These are phyloP conservation scores for Synanthedon formicaeformis DNA, from an alignment of 2,888 invertebrate species.

Conservation along the genomic window DNA sequence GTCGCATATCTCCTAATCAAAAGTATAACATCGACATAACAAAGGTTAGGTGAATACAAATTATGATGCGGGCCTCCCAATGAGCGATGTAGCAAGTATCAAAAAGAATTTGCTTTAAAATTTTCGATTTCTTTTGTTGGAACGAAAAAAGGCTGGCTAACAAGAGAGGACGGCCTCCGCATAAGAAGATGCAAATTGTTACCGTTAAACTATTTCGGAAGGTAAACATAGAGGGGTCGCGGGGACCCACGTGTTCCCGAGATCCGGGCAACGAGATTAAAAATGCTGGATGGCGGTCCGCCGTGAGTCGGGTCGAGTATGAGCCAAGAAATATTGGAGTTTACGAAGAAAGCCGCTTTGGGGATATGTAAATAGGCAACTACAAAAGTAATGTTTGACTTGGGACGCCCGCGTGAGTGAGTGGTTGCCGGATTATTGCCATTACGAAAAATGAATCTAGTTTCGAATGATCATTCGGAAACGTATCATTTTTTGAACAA, in stretches of 20 bases:
- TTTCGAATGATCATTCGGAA: constrained; percentile 29
- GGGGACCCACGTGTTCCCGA: constrained; percentile 54
- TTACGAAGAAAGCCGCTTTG: constrained; percentile 63
- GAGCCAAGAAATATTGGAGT: constrained; percentile 62
- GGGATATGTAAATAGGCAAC: constrained; percentile 66
- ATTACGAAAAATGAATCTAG: constrained; percentile 37
- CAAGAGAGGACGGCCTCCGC: constrained; percentile 60
- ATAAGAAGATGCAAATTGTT: constrained; percentile 70
- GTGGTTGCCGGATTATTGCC: constrained; percentile 50
- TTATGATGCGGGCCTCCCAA: too few relatives aligned
- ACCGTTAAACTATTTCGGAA: constrained; percentile 70
- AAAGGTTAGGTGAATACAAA: too few relatives aligned
- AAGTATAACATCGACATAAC: too few relatives aligned
- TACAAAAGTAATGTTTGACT: constrained; percentile 66
- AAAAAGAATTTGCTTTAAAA: constrained; percentile 1
- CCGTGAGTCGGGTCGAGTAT: constrained; percentile 44
- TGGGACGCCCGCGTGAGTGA: constrained; percentile 45
- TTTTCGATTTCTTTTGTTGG: constrained; percentile 18
- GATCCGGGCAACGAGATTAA: constrained; percentile 66
- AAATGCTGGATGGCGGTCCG: constrained; percentile 63
- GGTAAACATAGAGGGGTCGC: constrained; percentile 62
- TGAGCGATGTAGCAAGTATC: background rate
- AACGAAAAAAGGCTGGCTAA: constrained; percentile 49
- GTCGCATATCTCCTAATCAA: background rate
- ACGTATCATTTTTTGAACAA: constrained; percentile 4